Percentiles rank a stretch among this genome's conserved stretches.
These are phyloP conservation scores for Caenorhabditis plicata DNA, from an alignment of 2,888 invertebrate genomes.

Conservation along the genomic window DNA sequence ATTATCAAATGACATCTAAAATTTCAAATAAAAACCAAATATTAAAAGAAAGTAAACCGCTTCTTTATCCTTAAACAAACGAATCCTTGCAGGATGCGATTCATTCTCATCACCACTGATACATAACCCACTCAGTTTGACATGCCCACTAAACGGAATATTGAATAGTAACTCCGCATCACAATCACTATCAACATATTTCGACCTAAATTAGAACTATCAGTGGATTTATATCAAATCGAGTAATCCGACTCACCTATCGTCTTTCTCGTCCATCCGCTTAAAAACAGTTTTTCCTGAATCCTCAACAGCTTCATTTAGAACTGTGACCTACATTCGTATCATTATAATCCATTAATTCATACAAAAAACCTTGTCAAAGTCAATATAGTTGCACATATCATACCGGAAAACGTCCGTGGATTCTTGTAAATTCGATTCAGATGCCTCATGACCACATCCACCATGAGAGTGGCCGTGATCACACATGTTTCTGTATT, in stretches of 20 bases:
- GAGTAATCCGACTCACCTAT: conserved; percentile 71
- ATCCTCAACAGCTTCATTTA: conserved; percentile 85
- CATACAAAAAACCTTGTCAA: conserved; percentile 29
- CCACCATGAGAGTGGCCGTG: conserved; percentile 32
- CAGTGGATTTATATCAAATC: not conserved
- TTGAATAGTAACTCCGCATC: conserved; percentile 94
- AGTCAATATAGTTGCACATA: conserved; percentile 38
- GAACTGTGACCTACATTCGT: conserved; percentile 76
- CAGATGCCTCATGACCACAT: conserved; percentile 21
- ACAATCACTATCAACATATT: conserved; percentile 84
- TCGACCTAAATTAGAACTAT: conserved; percentile 26
- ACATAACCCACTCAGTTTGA: conserved; percentile 90
- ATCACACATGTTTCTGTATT: no score
- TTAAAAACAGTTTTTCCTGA: conserved; percentile 88
- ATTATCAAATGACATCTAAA: conserved; percentile 93
- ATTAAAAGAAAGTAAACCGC: conserved; percentile 37
- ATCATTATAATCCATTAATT: not conserved
- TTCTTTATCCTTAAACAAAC: conserved; percentile 73
- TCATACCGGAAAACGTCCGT: conserved; percentile 37
- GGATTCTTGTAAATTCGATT: conserved; percentile 14
- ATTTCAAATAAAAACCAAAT: conserved; percentile 3
- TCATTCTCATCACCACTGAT: conserved; percentile 83
- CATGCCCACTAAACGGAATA: conserved; percentile 88
- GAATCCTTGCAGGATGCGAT: conserved; percentile 81
- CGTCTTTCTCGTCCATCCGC: conserved; percentile 79